A percentile compares a stretch with the other conserved stretches of the same genome.
Evolutionary conservation across 2,113 vertebrate species (phyloP).

Genomic region (Ardeotis arabs): DNA sequence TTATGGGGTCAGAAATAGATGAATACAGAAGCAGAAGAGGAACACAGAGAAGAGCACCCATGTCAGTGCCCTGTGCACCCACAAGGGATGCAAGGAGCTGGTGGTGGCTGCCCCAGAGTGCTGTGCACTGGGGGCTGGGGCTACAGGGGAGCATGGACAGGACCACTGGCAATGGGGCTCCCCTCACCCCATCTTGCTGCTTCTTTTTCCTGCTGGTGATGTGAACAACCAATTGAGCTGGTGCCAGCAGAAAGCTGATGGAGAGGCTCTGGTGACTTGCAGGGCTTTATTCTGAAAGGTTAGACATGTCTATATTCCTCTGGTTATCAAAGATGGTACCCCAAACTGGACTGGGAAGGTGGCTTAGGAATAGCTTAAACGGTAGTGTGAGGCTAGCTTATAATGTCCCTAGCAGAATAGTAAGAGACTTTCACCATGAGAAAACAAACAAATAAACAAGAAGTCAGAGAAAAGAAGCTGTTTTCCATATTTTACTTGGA

Average conservation of each 20-base stretch:
- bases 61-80: neutral
- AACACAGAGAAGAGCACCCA: fast-evolving
- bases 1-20: neutral
- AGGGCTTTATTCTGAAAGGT: neutral
- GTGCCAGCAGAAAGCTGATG: neutral
- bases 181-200: neutral
- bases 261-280: neutral
- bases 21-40: neutral
- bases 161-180: neutral
- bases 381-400: neutral
- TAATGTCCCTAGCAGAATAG: neutral
- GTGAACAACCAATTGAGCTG: neutral
- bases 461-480: slow-evolving; percentile 36
- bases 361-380: neutral
- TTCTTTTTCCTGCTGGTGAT: neutral
- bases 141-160: neutral
- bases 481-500: slow-evolving; percentile 62
- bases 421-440: slow-evolving; percentile 18
- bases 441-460: slow-evolving; percentile 64
- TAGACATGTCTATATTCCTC: neutral
- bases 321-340: neutral
- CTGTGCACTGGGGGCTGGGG: neutral
- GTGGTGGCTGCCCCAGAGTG: fast-evolving
- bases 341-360: neutral
- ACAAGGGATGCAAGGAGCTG: neutral